Evolutionary conservation across 2,113 vertebrate species (phyloP).

Genomic region (Toxostoma redivivum): DNA sequence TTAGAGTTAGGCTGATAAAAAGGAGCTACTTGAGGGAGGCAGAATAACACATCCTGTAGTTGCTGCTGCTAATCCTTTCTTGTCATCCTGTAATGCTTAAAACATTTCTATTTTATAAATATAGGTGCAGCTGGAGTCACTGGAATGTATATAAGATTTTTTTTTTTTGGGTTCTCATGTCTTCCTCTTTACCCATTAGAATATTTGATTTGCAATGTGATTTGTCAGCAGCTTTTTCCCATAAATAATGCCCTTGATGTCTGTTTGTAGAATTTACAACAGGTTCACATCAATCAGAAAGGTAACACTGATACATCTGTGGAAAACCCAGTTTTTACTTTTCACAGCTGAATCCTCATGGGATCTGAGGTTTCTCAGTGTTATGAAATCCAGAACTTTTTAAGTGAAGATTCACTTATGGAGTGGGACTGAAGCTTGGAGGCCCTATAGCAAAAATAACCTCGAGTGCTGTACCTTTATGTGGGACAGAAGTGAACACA

Average conservation of each 20-base stretch:
- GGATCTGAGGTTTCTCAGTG: not conserved
- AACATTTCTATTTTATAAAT: not conserved
- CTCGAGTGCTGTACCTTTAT: not conserved
- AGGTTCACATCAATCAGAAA: not conserved
- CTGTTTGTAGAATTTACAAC: not conserved
- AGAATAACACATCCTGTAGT: not conserved
- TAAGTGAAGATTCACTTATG: fast-evolving
- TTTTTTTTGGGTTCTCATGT: not conserved
- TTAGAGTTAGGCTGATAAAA: not conserved
- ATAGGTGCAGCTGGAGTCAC: not conserved
- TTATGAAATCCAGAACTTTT: not conserved
- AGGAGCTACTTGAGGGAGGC: not conserved
- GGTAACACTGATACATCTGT: not conserved
- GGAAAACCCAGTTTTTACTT: not conserved
- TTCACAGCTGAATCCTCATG: not conserved
- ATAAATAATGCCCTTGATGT: not conserved
- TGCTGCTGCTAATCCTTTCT: not conserved
- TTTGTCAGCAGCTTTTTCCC: not conserved
- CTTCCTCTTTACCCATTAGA: not conserved
- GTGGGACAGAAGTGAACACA: not conserved
- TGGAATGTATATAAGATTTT: not conserved
- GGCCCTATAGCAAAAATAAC: not conserved
- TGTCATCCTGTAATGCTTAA: not conserved
- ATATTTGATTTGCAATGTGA: not conserved
- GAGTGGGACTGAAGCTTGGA: not conserved